Conservation (phyloP, 1,140 invertebrate genomes). For the Oncopeltus fasciatus region DNA sequence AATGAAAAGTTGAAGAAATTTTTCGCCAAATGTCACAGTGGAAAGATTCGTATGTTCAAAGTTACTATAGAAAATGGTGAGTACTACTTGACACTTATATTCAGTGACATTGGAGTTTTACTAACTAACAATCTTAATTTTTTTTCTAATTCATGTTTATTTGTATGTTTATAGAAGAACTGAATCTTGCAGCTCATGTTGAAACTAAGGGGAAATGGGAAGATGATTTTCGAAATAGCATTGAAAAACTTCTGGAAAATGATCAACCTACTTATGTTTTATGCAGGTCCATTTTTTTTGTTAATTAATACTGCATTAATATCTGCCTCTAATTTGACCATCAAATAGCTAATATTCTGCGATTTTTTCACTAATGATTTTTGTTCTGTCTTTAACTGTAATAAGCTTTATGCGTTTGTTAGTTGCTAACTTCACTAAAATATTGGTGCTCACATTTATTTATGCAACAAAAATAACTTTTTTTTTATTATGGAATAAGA, state of each 20-base stretch:
- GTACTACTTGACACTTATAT: constrained; percentile 12
- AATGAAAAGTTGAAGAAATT: constrained; percentile 66
- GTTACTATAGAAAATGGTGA: constrained; percentile 75
- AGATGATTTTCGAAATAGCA: constrained; percentile 70
- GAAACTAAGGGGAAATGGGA: constrained; percentile 66
- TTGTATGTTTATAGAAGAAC: constrained; percentile 50
- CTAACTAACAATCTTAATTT: constrained; percentile 10
- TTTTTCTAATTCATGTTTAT: constrained; percentile 4
- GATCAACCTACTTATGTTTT: constrained; percentile 88
- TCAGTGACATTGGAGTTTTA: constrained; percentile 3
- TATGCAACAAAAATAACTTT: too few species aligned
- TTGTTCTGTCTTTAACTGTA: too few species aligned
- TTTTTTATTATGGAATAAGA: too few species aligned
- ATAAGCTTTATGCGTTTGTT: too few species aligned
- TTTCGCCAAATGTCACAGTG: constrained; percentile 67
- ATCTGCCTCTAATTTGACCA: too few species aligned
- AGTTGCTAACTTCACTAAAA: too few species aligned
- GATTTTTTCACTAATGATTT: too few species aligned
- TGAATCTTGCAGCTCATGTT: constrained; percentile 49
- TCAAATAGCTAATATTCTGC: too few species aligned
- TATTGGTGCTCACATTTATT: too few species aligned
- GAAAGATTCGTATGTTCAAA: constrained; percentile 64
- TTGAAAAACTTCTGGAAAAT: constrained; percentile 62
- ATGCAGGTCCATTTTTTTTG: constrained; percentile 44
- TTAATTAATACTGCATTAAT: background rate